A percentile compares a stretch with the other conserved stretches of the same genome.
Evolutionary conservation across 2,797 vertebrate species (phyloP).

Genomic region (Meriones psammophilus): DNA sequence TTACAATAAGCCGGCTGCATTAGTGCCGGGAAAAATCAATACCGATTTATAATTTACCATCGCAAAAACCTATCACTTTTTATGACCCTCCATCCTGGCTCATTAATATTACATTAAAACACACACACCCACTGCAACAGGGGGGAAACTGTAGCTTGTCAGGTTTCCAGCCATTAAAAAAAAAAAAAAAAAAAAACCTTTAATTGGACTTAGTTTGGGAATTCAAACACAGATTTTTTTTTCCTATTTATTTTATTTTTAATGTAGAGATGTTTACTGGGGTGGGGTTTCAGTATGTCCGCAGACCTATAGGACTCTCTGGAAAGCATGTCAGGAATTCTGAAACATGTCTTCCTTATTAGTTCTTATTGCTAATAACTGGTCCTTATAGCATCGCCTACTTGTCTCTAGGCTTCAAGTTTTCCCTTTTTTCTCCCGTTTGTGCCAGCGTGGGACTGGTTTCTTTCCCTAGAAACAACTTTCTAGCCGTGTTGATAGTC

Average conservation of each 20-base stretch:
- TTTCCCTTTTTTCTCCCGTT: background rate
- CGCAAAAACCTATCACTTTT: conserved; percentile 98
- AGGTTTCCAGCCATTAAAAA: conserved; percentile 90
- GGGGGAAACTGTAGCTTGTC: conserved; percentile 89
- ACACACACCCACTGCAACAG: conserved; percentile 89
- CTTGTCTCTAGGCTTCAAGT: background rate
- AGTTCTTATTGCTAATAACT: conserved; percentile 24
- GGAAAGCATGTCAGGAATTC: conserved; percentile 26
- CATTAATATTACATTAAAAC: conserved; percentile 99
- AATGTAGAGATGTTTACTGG: conserved; percentile 70
- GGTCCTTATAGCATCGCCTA: background rate
- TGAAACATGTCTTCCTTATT: background rate
- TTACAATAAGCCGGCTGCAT: conserved; percentile 94
- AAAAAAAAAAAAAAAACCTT: conserved; percentile 90
- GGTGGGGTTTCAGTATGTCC: conserved; percentile 75
- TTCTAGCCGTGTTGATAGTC: conserved; percentile 49
- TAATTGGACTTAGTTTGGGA: conserved; percentile 91
- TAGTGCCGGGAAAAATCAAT: conserved; percentile 96
- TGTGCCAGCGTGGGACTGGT: background rate
- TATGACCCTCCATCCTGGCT: conserved; percentile 96
- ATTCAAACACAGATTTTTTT: conserved; percentile 84
- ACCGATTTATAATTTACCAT: conserved; percentile 99
- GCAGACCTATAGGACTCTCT: conserved; percentile 65
- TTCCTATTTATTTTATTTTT: conserved; percentile 82
- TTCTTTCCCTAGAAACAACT: conserved; percentile 16